These are phyloP conservation scores for Aphrophora alni DNA, from an alignment of 2,888 invertebrate genomes.

Conservation along the genomic window DNA sequence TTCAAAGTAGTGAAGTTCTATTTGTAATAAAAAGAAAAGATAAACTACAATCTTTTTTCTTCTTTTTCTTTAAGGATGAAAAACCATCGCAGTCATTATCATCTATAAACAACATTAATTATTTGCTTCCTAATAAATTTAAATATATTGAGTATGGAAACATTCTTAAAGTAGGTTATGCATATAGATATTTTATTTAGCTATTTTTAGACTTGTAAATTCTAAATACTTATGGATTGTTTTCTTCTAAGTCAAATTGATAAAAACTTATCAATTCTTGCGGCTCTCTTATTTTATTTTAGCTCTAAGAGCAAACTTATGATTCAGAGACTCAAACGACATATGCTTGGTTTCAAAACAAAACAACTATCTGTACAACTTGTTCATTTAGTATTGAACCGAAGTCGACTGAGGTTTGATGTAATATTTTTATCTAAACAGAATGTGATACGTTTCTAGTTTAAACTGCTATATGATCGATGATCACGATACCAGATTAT, in stretches of 20 bases:
- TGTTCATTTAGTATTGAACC: no score
- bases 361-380: background rate
- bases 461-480: slow-evolving; percentile 43
- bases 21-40: no score
- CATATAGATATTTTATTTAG: no score
- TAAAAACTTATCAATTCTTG: background rate
- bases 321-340: background rate
- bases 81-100: no score
- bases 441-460: slow-evolving; percentile 51
- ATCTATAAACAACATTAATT: no score
- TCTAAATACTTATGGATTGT: background rate
- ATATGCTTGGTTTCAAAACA: background rate
- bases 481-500: slow-evolving; percentile 41
- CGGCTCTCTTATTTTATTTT: background rate
- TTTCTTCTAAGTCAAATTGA: background rate
- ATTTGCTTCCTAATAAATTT: no score
- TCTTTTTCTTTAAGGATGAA: no score
- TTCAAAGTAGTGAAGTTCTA: no score
- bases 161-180: no score
- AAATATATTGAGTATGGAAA: no score
- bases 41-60: no score
- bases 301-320: background rate
- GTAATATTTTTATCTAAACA: slow-evolving; percentile 49
- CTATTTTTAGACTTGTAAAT: no score
- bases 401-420: slow-evolving; percentile 41